Evolutionary conservation across 2,797 vertebrate species (phyloP), one percentile per base, ranked within the genome.

Genomic region (Lepilemur septentrionalis): DNA sequence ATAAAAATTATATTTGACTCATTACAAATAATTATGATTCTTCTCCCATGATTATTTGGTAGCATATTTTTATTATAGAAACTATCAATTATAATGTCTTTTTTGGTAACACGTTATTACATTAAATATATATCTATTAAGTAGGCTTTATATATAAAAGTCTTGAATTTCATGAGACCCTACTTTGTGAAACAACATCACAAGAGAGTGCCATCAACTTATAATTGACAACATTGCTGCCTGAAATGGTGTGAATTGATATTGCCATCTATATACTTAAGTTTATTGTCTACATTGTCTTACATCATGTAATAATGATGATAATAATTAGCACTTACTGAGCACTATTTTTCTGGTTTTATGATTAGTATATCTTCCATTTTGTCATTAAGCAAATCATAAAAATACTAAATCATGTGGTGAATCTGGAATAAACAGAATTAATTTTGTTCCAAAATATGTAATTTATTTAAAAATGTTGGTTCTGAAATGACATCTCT

Each of bases 1-100:
- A 94, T 76, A 73, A 89, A 96, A 95, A 95, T 43, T 28, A 55
- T 12, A 95, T 52, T 46, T 59, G 8, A 91, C 23, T 95, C 92
- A 92, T 93, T 52, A 72, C 76, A 72, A 96, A 96, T 95, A 67
- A 86, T 43, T 72, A 96, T 13, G 25, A 0, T 85, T 79, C 18
- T 63, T 85, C 13, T 85, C 4, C 14, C 43, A 32, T 15, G 23
- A 35, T 91, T 93, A 82, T 82, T 81, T 94, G 23, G 35, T 69
- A 32, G 22, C 48, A 25, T 48, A 57, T 70, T 92, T n/a, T 93
- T 20, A 75, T 65, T 79, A 70, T 52, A 91, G 0, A 52, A 46
- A 1, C 91, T 4, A 61, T 61, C 1, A 30, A n/a, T 4, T 76
- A 57, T 65, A 41, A 67, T 76, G 28, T 88, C 15, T 84, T 73